Evolutionary conservation across 1,140 invertebrate species (phyloP), one percentile per base, ranked within the genome.

Genomic region (Ericerus pela): DNA sequence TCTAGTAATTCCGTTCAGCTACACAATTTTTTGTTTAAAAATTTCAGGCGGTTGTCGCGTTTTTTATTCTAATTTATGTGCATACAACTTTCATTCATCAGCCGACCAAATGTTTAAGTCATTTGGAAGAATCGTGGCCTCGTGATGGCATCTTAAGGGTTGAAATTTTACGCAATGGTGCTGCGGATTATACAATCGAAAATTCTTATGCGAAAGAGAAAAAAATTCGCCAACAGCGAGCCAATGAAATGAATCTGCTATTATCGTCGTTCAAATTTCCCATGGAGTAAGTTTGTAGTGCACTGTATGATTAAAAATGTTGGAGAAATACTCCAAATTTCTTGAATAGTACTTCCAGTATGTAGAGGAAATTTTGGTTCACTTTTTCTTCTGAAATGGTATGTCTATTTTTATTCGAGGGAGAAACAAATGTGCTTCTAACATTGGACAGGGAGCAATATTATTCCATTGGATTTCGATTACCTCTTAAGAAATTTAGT

Each of bases 31-130:
- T 57, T 47, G n/a, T 54, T 53, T 57, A 51, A 53, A 57, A 62
- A 62, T 71, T 77, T 57, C 69, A 84, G 81, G 92, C 93, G 11
- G 73, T 96, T 58, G 68, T 81, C 27, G 86, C 91, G 56, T 85
- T 97, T 70, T 88, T 89, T 67, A 82, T 93, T 31, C 75, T 98
- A 60, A 81, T 87, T 29, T 98, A 98, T 69, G 92, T 97, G 62
- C 95, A 98, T 67, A 79, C 93, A 67, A 84, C 85, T 36, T 96
- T 96, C 70, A 91, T 92, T 54, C 79, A 86, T 62, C 80, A 87
- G 62, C 93, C 94, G 22, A 88, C 89, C 31, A 93, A 89, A 63
- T 99, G 95, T 73, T 75, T 98, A 59, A 81, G 92, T 66, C 80
- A 90, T 68, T 79, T 97, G 26, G 79, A 88, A 67, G 77, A 88